Evolutionary conservation across 92 coral and sea anemone genomes (phyloP), one percentile per base, ranked within the genome.

Genomic region (Pocillopora grandis): DNA sequence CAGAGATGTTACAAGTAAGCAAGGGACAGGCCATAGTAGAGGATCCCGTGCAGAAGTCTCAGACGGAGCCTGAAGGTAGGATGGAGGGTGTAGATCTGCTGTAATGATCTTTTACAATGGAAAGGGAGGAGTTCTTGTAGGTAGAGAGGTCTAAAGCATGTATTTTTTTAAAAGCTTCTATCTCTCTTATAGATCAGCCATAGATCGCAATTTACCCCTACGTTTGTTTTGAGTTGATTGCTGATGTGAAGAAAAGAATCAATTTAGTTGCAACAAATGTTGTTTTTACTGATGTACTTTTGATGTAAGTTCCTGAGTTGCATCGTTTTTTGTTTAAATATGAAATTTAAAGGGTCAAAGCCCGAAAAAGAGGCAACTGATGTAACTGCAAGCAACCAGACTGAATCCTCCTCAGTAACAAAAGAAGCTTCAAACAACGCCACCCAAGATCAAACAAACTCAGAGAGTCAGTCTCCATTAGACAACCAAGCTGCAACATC

Each of bases 21-120:
- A 82, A 74, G 31, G 94, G 94, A 68, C 83, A 91, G 57, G 94
- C 86, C 2, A 52, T 83, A 2, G 86, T 83, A 56, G 86, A 83
- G 72, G 74, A 83, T 65, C 62, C 74, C 15, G 73, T 14, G 23
- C 86, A 83, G 57, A 83, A 66, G 52, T 83, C 86, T 6, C 21
- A 65, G 10, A 83, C 79, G 63, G 60, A 81, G 16, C 12, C 77
- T 71, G 77, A 71, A 71, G 85, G 85, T 81, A 79, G 23, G 49
- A 12, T 21, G 12, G 9, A 21, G 37, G 21, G 12, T 27, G 37
- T 9, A 9, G 27, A 13, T 66, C 10, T 21, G 21, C 27, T 14
- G 62, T 12, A 16, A 59, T 16, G 3, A 59, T 16, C 14, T 16
- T 59, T 12, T 12, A 59, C 10, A 59, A 16, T 16, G 3, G 12